Percentiles rank a stretch among this genome's conserved stretches.
Evolutionary conservation across 1,140 invertebrate genomes (phyloP).

Genomic region (Drosophila tani): DNA sequence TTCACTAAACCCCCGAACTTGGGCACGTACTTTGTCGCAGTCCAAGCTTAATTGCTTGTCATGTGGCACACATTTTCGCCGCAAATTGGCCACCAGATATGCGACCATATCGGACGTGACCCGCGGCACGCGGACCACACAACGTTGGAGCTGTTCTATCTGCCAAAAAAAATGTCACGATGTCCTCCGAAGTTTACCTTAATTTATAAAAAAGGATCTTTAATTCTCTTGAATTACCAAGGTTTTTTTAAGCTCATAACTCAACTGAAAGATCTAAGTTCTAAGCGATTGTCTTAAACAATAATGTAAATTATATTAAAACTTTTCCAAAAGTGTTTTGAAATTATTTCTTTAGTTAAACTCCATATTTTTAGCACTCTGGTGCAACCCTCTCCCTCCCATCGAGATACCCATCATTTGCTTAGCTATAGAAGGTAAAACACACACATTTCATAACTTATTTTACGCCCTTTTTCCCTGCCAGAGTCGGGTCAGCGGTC

Average conservation of each 20-base stretch:
- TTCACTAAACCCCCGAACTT: conserved; percentile 65
- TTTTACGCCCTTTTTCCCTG: conserved; percentile 1
- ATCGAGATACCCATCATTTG: neutral
- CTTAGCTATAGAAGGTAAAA: neutral
- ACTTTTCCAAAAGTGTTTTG: no score
- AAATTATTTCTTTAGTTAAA: no score
- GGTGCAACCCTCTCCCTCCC: neutral
- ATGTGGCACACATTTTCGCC: conserved; percentile 74
- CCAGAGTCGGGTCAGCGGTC: neutral
- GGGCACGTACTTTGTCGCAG: conserved; percentile 55
- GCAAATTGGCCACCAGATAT: conserved; percentile 74
- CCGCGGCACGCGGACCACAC: conserved; percentile 58
- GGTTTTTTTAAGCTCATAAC: neutral
- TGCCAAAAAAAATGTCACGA: conserved; percentile 30
- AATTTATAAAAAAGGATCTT: neutral
- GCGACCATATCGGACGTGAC: conserved; percentile 48
- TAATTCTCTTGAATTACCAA: neutral
- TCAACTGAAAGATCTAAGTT: no score
- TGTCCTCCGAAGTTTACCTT: neutral
- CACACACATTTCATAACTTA: neutral
- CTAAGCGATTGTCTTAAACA: no score
- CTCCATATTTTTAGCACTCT: no score
- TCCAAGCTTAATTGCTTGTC: conserved; percentile 76
- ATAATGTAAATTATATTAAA: no score
- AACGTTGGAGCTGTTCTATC: conserved; percentile 32